A percentile compares a stretch with the other conserved stretches of the same genome.
Conservation (phyloP, 2,797 vertebrate species). For the Fratercula arctica region DNA sequence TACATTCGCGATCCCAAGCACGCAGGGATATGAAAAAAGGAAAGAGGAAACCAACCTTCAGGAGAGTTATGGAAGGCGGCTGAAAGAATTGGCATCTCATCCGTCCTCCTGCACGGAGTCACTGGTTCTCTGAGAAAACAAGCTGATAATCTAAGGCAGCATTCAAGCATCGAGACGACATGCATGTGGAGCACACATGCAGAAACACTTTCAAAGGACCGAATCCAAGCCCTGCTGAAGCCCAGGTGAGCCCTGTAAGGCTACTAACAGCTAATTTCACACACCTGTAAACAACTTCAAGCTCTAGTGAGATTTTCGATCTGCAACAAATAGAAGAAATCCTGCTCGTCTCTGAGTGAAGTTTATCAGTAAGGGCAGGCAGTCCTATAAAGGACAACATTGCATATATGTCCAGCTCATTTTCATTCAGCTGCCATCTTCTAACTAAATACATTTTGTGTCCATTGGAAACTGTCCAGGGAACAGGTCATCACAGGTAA, state of each 20-base stretch:
- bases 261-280: background rate
- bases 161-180: accelerated
- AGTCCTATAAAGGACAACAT: background rate
- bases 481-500: background rate
- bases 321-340: background rate
- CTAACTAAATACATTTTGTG: background rate
- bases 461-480: background rate
- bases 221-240: background rate
- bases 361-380: background rate
- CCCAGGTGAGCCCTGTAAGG: background rate
- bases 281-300: background rate
- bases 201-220: background rate
- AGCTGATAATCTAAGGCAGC: background rate
- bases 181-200: accelerated
- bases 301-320: background rate
- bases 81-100: background rate
- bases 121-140: background rate
- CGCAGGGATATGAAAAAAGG: accelerated
- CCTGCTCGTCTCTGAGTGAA: background rate
- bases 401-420: background rate
- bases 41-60: background rate
- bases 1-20: background rate
- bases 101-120: background rate
- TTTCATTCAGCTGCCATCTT: background rate
- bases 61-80: background rate